Evolutionary conservation across 2,797 vertebrate species (phyloP).

Genomic region (Argentina silus): DNA sequence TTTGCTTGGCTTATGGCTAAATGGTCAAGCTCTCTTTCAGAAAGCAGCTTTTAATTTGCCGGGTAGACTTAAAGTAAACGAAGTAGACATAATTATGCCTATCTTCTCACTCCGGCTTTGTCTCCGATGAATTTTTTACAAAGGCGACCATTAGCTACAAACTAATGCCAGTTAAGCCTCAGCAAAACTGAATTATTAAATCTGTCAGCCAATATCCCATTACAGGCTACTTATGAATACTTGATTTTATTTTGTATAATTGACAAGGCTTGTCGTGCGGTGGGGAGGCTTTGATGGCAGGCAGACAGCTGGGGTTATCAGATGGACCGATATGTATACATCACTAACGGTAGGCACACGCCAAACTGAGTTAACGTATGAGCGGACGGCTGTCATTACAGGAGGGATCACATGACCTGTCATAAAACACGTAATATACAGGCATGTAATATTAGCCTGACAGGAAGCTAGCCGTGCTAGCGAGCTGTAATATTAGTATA

Average conservation of each 20-base stretch:
- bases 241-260: slow-evolving; percentile 97
- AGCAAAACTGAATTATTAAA: slow-evolving; percentile 97
- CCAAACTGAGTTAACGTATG: slow-evolving; percentile 69
- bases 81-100: slow-evolving; percentile 79
- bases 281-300: slow-evolving; percentile 77
- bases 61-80: slow-evolving; percentile 71
- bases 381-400: slow-evolving; percentile 53
- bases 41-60: slow-evolving; percentile 64
- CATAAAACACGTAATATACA: slow-evolving; percentile 62
- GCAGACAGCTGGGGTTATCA: slow-evolving; percentile 80
- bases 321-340: slow-evolving; percentile 71
- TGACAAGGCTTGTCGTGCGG: slow-evolving; percentile 89
- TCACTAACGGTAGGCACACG: slow-evolving; percentile 66
- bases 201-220: slow-evolving; percentile 88
- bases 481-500: slow-evolving; percentile 45
- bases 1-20: slow-evolving; percentile 60
- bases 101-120: slow-evolving; percentile 79
- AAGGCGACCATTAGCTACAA: slow-evolving; percentile 84
- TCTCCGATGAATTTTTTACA: slow-evolving; percentile 87
- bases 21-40: slow-evolving; percentile 56
- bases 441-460: slow-evolving; percentile 57
- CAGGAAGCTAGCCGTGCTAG: slow-evolving; percentile 18
- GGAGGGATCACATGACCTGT: slow-evolving; percentile 65
- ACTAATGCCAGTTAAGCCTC: slow-evolving; percentile 83
- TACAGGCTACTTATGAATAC: slow-evolving; percentile 93